Percentiles rank a stretch among this genome's conserved stretches.
Conservation (phyloP, 2,797 vertebrate species). For the Oreortyx pictus region DNA sequence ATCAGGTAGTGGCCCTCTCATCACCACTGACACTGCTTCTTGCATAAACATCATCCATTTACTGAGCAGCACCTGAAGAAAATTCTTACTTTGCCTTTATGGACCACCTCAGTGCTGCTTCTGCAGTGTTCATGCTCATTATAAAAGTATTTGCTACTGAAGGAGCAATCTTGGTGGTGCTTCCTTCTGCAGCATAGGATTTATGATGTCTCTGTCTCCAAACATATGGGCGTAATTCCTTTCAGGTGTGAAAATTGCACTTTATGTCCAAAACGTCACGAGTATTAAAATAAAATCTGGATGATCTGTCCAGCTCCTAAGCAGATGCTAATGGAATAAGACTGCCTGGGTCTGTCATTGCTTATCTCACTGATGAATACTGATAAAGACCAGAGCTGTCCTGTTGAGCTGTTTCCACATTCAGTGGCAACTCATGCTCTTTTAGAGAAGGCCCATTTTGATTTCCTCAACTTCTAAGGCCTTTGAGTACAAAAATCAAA, state of each 20-base stretch:
- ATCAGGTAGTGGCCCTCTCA: neutral
- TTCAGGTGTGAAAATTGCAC: slow-evolving; percentile 11
- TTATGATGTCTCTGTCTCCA: neutral
- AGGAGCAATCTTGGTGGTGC: neutral
- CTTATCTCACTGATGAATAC: neutral
- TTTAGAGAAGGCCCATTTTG: neutral
- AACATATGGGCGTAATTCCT: neutral
- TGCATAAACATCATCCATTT: neutral
- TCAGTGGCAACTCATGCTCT: neutral
- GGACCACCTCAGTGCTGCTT: neutral
- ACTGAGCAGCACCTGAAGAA: neutral
- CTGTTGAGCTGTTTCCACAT: neutral
- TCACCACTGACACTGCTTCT: neutral
- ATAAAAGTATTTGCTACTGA: neutral
- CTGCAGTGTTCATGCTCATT: neutral
- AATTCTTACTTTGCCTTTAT: neutral
- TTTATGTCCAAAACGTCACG: neutral
- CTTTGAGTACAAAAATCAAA: neutral
- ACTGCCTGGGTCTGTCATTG: neutral
- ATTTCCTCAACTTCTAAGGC: neutral
- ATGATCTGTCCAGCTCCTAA: neutral
- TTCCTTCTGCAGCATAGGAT: neutral
- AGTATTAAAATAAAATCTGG: neutral
- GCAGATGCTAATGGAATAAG: neutral
- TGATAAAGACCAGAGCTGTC: neutral